Percentiles rank a stretch among this genome's conserved stretches.
Evolutionary conservation across 2,888 invertebrate species (phyloP).

Genomic region (Sericinus montela): DNA sequence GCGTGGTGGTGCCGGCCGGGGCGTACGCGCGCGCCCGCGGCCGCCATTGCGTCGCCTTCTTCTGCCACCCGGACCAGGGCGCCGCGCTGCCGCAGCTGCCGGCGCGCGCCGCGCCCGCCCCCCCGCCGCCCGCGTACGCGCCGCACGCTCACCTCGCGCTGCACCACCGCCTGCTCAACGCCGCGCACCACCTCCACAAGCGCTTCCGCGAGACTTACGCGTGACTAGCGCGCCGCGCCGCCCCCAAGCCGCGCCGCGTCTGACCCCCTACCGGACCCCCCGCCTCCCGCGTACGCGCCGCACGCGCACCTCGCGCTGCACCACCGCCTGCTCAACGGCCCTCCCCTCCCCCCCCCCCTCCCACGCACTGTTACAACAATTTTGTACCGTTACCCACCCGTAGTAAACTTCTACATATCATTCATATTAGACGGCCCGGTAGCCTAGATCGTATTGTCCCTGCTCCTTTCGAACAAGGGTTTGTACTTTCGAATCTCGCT

Average conservation of each 20-base stretch:
- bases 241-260: conserved; percentile 28
- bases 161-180: conserved; percentile 81
- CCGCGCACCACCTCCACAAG: conserved; percentile 85
- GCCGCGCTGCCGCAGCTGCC: conserved; percentile 73
- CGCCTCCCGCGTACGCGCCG: conserved; percentile 58
- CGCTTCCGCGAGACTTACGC: conserved; percentile 85
- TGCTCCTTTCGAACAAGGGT: too few relatives aligned
- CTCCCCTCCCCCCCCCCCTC: conserved; percentile 85
- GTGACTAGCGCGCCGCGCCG: conserved; percentile 57
- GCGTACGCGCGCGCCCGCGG: conserved; percentile 80
- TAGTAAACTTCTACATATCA: too few relatives aligned
- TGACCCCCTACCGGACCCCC: conserved; percentile 33
- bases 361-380: too few relatives aligned
- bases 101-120: conserved; percentile 52
- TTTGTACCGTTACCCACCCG: too few relatives aligned
- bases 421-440: too few relatives aligned
- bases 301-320: conserved; percentile 65
- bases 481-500: too few relatives aligned
- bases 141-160: conserved; percentile 65
- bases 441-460: too few relatives aligned
- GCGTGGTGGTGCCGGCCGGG: conserved; percentile 85
- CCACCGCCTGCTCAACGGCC: conserved; percentile 82
- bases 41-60: conserved; percentile 88
- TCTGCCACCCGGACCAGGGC: conserved; percentile 85
- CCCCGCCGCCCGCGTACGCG: conserved; percentile 59